Percentiles rank a stretch among this genome's conserved stretches.
phyloP scores from a whole-genome alignment of 2,113 vertebrate genomes.

The Phalacrocorax pelagicus region DNA sequence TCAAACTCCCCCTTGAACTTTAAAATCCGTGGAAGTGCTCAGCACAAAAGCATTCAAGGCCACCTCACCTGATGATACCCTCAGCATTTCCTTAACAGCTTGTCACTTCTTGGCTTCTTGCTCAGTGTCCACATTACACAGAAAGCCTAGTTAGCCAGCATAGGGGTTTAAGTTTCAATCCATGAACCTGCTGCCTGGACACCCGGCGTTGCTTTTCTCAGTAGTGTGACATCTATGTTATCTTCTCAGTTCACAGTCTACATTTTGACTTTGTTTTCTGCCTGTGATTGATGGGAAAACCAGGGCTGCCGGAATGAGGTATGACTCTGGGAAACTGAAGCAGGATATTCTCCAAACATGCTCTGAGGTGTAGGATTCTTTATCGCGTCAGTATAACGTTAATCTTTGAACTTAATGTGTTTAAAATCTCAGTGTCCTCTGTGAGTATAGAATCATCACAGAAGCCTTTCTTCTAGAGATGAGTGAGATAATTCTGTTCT shows the following conservation, averaged over 20 bases:
- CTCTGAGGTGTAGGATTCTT: neutral
- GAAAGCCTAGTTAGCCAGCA: neutral
- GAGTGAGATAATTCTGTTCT: neutral
- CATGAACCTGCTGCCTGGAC: neutral
- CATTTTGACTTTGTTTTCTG: neutral
- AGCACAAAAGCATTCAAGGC: neutral
- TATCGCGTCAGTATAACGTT: neutral
- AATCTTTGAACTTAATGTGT: neutral
- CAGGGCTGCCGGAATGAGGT: neutral
- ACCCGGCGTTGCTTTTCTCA: fast-evolving
- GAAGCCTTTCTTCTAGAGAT: neutral
- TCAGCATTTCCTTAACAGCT: neutral
- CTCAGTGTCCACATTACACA: neutral
- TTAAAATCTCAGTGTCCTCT: neutral
- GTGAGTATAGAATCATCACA: neutral
- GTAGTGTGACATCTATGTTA: neutral
- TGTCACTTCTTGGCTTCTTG: neutral
- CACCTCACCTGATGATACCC: neutral
- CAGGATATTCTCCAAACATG: neutral
- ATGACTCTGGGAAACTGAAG: neutral
- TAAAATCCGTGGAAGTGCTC: fast-evolving
- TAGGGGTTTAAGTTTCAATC: neutral
- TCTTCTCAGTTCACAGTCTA: neutral
- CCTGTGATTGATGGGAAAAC: neutral
- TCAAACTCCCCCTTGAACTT: neutral